Conservation (phyloP, 2,113 vertebrate species). For the Vulpes vulpes region DNA sequence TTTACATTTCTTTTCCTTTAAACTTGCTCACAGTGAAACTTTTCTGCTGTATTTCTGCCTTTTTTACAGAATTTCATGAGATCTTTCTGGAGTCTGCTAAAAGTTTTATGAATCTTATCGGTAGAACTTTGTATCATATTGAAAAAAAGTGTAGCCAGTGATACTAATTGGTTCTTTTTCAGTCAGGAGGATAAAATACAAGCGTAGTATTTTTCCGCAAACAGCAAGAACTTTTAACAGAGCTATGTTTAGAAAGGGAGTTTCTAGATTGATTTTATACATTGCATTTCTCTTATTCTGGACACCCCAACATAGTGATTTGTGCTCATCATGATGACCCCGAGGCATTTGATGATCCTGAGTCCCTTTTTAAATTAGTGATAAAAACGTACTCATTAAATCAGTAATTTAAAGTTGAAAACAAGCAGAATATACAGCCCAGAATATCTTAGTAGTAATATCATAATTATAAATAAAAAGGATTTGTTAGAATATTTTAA, state of each 20-base stretch:
- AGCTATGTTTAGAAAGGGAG: background rate
- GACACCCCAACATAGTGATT: background rate
- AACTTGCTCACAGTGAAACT: background rate
- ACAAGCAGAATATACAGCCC: background rate
- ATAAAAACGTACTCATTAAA: background rate
- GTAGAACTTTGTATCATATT: background rate
- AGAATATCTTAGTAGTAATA: background rate
- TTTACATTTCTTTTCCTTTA: background rate
- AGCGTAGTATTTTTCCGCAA: background rate
- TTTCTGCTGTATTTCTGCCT: background rate
- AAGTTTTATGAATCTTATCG: background rate
- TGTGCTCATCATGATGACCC: background rate
- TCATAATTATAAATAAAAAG: background rate
- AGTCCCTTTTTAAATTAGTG: background rate
- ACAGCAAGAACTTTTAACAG: conserved; percentile 10
- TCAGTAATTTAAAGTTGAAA: conserved; percentile 45
- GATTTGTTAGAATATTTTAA: background rate
- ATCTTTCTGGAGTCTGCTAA: background rate
- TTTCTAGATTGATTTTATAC: background rate
- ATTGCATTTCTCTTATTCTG: background rate
- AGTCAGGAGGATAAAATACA: background rate
- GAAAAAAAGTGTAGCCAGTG: background rate
- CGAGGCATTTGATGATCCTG: background rate
- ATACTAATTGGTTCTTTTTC: background rate
- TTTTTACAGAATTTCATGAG: background rate